phyloP scores from a whole-genome alignment of 2,113 vertebrate species.

The Hippopotamus amphibius region DNA sequence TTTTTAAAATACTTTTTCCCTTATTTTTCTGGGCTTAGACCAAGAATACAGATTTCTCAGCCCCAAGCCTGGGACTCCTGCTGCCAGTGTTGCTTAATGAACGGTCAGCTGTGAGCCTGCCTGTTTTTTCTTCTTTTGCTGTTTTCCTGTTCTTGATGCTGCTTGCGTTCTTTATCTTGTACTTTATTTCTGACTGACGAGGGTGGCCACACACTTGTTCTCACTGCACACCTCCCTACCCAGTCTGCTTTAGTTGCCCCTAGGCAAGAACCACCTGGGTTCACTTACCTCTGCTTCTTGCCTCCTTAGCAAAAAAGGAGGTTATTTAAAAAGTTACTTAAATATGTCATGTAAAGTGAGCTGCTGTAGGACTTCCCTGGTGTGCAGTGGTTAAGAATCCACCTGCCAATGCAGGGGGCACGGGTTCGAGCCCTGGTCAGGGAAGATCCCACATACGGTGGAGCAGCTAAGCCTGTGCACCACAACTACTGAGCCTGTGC shows the following conservation, averaged over 20 bases:
- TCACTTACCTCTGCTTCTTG: neutral
- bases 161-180: neutral
- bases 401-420: too few species aligned
- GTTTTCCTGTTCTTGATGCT: slow-evolving; percentile 17
- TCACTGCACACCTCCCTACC: neutral
- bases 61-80: neutral
- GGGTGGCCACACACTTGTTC: neutral
- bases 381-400: too few species aligned
- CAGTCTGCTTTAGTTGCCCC: neutral
- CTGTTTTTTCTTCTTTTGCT: neutral
- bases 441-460: too few species aligned
- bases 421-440: too few species aligned
- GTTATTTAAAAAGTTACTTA: neutral
- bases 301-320: neutral
- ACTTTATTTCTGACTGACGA: neutral
- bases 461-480: too few species aligned
- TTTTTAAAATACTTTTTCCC: neutral
- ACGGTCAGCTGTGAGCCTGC: neutral
- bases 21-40: neutral
- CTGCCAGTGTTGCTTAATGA: neutral
- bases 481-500: too few species aligned
- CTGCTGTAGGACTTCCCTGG: too few species aligned
- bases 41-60: neutral
- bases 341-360: neutral
- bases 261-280: neutral